A percentile compares a stretch with the other conserved stretches of the same genome.
Evolutionary conservation across 1,140 invertebrate species (phyloP).

Genomic region (Trichoplusia ni): DNA sequence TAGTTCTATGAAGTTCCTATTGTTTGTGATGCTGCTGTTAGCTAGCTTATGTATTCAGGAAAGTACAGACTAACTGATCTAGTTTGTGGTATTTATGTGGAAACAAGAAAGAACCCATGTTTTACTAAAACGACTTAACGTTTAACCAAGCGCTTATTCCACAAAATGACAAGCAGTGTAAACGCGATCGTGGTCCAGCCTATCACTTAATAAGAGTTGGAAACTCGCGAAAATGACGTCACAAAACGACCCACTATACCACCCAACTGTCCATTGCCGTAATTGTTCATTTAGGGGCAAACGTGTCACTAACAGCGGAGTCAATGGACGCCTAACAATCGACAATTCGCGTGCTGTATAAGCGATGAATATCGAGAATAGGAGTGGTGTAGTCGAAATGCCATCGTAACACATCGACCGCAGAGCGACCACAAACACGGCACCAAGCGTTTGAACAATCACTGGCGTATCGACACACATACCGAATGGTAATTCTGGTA

Average conservation of each 20-base stretch:
- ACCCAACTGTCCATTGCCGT: neutral
- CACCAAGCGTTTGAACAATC: slow-evolving; percentile 61
- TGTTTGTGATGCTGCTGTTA: too few species aligned
- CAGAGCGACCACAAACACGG: slow-evolving; percentile 60
- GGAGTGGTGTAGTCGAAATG: slow-evolving; percentile 57
- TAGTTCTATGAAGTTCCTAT: too few species aligned
- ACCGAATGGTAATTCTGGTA: slow-evolving; percentile 53
- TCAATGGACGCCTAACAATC: slow-evolving; percentile 27
- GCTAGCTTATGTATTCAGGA: too few species aligned
- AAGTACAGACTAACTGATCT: too few species aligned
- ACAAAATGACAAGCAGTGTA: slow-evolving; percentile 27
- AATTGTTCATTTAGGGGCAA: slow-evolving; percentile 25
- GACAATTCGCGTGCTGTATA: slow-evolving; percentile 44
- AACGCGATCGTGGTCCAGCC: slow-evolving; percentile 33
- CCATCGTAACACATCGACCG: slow-evolving; percentile 63
- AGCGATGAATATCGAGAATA: slow-evolving; percentile 49
- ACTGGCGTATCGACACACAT: slow-evolving; percentile 58
- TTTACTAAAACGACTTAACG: neutral
- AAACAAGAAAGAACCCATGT: neutral
- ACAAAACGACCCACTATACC: neutral
- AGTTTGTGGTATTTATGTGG: too few species aligned
- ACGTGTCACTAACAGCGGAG: slow-evolving; percentile 17
- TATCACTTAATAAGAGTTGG: slow-evolving; percentile 44
- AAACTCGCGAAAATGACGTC: slow-evolving; percentile 11
- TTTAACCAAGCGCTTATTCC: neutral